A percentile compares a stretch with the other conserved stretches of the same genome.
phyloP scores from a whole-genome alignment of 2,113 vertebrate species.

The Pollachius pollachius region DNA sequence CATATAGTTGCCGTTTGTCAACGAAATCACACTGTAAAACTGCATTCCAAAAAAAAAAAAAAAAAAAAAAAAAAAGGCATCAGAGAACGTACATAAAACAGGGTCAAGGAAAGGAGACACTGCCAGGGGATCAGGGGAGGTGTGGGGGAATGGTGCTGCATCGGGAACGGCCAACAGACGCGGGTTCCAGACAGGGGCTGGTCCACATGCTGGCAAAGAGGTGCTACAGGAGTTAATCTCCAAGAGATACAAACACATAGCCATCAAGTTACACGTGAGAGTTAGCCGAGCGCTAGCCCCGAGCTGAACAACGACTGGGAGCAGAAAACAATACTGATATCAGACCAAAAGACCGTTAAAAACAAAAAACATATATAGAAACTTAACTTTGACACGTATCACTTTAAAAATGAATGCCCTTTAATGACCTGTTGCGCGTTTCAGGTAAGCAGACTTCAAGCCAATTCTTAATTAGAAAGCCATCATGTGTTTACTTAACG shows the following conservation, averaged over 20 bases:
- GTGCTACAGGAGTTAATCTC: not conserved
- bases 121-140: not conserved
- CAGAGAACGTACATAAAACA: not conserved
- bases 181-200: not conserved
- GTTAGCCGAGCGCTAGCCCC: not conserved
- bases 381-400: constrained; percentile 45
- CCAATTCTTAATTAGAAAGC: constrained; percentile 28
- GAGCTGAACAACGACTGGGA: not conserved
- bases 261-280: not conserved
- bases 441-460: constrained; percentile 41
- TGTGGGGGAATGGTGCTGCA: too few relatives aligned
- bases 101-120: not conserved
- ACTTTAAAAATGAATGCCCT: constrained; percentile 20
- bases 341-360: not conserved
- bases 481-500: constrained; percentile 15
- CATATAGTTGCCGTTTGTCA: not conserved
- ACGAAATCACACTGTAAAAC: not conserved
- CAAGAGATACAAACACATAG: not conserved
- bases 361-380: constrained; percentile 38
- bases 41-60: not conserved
- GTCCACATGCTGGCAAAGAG: not conserved
- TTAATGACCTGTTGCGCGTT: constrained; percentile 21
- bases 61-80: not conserved
- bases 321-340: not conserved
- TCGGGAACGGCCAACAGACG: too few relatives aligned